phyloP scores from a whole-genome alignment of 2,888 invertebrate species.

The Athalia circularis region DNA sequence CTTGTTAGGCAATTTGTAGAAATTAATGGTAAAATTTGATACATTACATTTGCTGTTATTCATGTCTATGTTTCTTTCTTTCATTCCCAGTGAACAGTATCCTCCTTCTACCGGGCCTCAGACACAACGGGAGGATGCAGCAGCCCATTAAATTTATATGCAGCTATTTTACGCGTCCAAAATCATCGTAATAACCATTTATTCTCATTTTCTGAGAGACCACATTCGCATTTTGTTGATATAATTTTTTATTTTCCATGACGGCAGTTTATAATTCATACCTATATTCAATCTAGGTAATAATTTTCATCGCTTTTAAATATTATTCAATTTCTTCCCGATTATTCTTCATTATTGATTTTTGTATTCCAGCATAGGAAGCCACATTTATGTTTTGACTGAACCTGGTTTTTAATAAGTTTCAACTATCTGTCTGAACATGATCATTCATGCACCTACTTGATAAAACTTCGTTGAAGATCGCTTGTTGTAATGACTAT shows the following conservation, averaged over 20 bases:
- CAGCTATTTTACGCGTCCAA: constrained; percentile 60
- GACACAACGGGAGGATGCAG: constrained; percentile 62
- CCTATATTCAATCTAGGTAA: not conserved
- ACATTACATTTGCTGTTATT: not conserved
- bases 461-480: not conserved
- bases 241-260: not conserved
- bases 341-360: constrained; percentile 15
- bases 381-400: not conserved
- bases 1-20: too few relatives aligned
- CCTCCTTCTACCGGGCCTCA: constrained; percentile 65
- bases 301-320: not conserved
- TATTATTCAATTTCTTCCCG: constrained; percentile 15
- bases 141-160: constrained; percentile 58
- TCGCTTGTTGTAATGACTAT: not conserved
- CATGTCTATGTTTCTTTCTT: not conserved
- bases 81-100: constrained; percentile 60
- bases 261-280: constrained; percentile 7
- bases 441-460: not conserved
- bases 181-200: constrained; percentile 60
- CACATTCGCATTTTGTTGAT: constrained; percentile 31
- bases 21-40: too few relatives aligned
- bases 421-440: too few relatives aligned
- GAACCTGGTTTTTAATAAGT: too few relatives aligned
- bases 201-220: not conserved
- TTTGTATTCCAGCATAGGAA: not conserved